Conservation (phyloP, 2,888 invertebrate genomes). For the Andrena marginata region DNA sequence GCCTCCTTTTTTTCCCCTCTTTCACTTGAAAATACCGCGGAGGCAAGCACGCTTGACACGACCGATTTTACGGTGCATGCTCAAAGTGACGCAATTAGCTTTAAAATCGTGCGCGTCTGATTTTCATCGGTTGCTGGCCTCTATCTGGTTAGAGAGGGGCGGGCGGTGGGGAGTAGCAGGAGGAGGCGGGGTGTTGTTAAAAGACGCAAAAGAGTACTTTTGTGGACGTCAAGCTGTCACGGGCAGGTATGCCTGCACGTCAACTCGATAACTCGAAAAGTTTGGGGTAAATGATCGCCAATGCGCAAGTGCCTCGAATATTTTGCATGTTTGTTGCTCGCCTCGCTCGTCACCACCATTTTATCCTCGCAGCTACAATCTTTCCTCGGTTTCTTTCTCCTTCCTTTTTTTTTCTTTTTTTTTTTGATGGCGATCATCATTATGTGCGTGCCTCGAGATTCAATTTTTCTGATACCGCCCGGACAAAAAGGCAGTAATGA, state of each 20-base stretch:
- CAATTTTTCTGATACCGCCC: constrained; percentile 44
- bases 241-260: constrained; percentile 53
- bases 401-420: not conserved
- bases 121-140: constrained; percentile 22
- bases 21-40: constrained; percentile 36
- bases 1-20: not conserved
- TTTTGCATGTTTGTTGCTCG: constrained; percentile 42
- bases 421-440: constrained; percentile 25
- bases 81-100: constrained; percentile 74
- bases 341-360: not conserved
- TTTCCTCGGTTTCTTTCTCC: constrained; percentile 1
- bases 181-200: constrained; percentile 35
- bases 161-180: not conserved
- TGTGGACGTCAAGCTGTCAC: constrained; percentile 70
- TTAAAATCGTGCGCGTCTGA: constrained; percentile 69
- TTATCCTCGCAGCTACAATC: not conserved
- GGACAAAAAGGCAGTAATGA: not conserved
- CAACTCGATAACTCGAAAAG: constrained; percentile 53
- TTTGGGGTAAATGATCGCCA: constrained; percentile 62
- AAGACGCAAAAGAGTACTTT: constrained; percentile 62
- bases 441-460: constrained; percentile 34
- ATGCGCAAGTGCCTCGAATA: constrained; percentile 40
- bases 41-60: constrained; percentile 55
- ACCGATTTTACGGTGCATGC: constrained; percentile 55
- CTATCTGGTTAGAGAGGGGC: not conserved